These are phyloP conservation scores for Myotis daubentonii DNA, from an alignment of 2,797 vertebrate genomes.

Conservation along the genomic window DNA sequence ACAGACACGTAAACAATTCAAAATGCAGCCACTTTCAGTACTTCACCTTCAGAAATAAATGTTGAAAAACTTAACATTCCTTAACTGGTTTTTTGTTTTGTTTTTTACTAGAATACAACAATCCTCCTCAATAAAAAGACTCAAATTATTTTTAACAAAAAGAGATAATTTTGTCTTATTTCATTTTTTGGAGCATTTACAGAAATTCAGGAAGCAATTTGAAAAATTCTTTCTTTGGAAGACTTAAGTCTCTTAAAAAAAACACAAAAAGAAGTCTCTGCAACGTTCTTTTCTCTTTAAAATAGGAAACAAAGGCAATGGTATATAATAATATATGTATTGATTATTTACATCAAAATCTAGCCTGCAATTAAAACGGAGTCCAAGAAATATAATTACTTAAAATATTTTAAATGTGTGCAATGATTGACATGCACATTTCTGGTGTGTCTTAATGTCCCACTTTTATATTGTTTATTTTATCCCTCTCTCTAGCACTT, in stretches of 20 bases:
- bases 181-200: slow-evolving; percentile 10
- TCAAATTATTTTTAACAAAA: not conserved
- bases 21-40: not conserved
- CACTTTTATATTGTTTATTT: not conserved
- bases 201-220: not conserved
- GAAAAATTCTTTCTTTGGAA: not conserved
- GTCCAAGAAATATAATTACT: not conserved
- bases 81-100: not conserved
- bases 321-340: not conserved
- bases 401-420: slow-evolving; percentile 18
- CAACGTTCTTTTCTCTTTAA: not conserved
- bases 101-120: slow-evolving; percentile 8
- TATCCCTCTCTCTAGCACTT: not conserved
- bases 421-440: not conserved
- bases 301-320: not conserved
- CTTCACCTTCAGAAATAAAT: not conserved
- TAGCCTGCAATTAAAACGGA: not conserved
- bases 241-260: not conserved
- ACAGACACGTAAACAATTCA: not conserved
- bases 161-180: not conserved
- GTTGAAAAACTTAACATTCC: not conserved
- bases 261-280: not conserved
- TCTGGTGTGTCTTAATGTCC: not conserved
- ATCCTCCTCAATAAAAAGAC: slow-evolving; percentile 3
- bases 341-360: not conserved